Evolutionary conservation across 2,113 vertebrate species (phyloP).

Genomic region (Spilogale gracilis): DNA sequence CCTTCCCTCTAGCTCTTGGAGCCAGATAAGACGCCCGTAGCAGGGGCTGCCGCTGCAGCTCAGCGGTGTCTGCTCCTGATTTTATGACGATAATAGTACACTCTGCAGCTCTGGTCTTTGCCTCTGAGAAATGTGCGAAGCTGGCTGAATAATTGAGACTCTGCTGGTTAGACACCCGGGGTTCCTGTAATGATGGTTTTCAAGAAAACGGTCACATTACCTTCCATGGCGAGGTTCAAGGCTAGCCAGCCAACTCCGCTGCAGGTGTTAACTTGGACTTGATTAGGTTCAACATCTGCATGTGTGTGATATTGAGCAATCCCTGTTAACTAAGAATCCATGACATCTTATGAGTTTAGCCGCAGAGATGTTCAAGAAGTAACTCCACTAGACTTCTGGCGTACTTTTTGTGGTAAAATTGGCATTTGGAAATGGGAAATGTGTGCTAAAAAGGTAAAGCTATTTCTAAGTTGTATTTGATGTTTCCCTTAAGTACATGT

Average conservation of each 20-base stretch:
- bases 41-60: conserved; percentile 68
- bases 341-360: background rate
- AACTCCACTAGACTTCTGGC: background rate
- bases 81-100: background rate
- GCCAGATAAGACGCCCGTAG: background rate
- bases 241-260: background rate
- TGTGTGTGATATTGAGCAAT: background rate
- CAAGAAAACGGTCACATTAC: background rate
- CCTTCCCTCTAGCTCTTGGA: conserved; percentile 64
- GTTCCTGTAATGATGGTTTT: background rate
- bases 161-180: background rate
- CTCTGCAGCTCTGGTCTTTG: background rate
- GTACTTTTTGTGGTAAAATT: background rate
- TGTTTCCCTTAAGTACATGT: background rate
- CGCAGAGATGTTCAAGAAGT: background rate
- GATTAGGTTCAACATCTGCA: background rate
- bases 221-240: background rate
- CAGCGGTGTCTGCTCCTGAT: conserved; percentile 64
- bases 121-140: background rate
- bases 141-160: background rate
- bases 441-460: background rate
- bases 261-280: background rate
- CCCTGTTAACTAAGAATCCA: background rate
- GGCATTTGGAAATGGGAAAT: background rate
- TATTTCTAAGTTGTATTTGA: background rate